Conservation (phyloP, 2,888 invertebrate species). For the Lasius fuliginosus region DNA sequence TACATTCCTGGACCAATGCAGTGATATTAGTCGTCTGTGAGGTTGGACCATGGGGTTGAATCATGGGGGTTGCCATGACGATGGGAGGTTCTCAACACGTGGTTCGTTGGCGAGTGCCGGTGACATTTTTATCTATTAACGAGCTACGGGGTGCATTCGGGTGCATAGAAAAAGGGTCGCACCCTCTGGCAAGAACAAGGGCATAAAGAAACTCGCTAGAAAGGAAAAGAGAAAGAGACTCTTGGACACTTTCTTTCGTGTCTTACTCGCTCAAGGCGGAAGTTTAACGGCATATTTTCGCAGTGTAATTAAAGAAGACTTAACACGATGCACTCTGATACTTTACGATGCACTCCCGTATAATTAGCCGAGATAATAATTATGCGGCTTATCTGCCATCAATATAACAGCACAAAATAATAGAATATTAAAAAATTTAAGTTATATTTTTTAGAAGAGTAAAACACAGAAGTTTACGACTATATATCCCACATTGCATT, state of each 20-base stretch:
- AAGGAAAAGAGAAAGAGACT: not conserved
- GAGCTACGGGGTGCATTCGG: constrained; percentile 74
- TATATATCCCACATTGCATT: not conserved
- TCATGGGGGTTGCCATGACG: constrained; percentile 84
- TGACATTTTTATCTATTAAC: constrained; percentile 84
- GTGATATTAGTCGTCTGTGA: constrained; percentile 77
- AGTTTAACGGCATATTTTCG: not conserved
- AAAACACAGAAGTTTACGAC: not conserved
- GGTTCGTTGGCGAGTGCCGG: constrained; percentile 76
- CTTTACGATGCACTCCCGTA: not conserved
- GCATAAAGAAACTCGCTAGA: constrained; percentile 18
- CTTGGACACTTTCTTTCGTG: constrained; percentile 12
- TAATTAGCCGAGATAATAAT: not conserved
- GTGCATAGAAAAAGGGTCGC: constrained; percentile 54
- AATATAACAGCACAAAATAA: not conserved
- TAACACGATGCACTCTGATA: not conserved
- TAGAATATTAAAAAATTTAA: not conserved
- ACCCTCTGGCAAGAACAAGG: constrained; percentile 50
- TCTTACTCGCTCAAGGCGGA: not conserved
- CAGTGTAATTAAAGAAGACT: not conserved
- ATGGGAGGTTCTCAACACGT: constrained; percentile 85
- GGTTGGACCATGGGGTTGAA: constrained; percentile 78
- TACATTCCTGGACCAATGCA: constrained; percentile 72
- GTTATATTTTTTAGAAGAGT: not conserved
- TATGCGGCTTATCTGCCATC: not conserved